Percentiles rank a stretch among this genome's conserved stretches.
Evolutionary conservation across 1,140 invertebrate species (phyloP).

Genomic region (Rhagoletis zephyria): DNA sequence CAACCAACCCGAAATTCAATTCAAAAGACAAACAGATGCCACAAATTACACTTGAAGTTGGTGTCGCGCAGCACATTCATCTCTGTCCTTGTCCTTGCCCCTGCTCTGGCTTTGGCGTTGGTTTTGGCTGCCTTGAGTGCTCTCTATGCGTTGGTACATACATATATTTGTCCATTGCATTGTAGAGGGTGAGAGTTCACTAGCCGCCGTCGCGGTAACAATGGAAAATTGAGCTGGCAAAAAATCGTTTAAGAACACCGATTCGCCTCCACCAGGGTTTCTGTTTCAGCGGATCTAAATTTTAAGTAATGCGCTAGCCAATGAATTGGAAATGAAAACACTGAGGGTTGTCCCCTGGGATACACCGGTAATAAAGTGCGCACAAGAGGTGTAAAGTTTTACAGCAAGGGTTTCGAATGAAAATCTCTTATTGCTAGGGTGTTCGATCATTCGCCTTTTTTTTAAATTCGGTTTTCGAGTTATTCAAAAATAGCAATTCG

Average conservation of each 20-base stretch:
- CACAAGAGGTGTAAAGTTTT: slow-evolving; percentile 23
- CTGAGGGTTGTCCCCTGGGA: slow-evolving; percentile 42
- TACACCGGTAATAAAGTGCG: slow-evolving; percentile 36
- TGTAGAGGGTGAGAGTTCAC: slow-evolving; percentile 35
- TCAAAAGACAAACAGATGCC: slow-evolving; percentile 70
- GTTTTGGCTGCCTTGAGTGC: background rate
- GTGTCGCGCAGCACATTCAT: slow-evolving; percentile 29
- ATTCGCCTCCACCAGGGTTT: background rate
- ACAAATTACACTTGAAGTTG: slow-evolving; percentile 63
- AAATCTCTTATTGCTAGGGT: background rate
- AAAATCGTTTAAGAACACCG: slow-evolving; percentile 66
- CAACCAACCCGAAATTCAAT: slow-evolving; percentile 54
- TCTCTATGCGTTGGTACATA: background rate
- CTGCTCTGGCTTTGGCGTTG: background rate
- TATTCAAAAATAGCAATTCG: no score
- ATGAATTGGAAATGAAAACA: slow-evolving; percentile 65
- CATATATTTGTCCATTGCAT: background rate
- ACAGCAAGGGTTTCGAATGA: slow-evolving; percentile 21
- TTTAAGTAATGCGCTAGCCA: slow-evolving; percentile 68
- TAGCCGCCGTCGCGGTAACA: slow-evolving; percentile 24
- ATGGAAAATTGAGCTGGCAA: slow-evolving; percentile 57
- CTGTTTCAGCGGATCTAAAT: slow-evolving; percentile 66
- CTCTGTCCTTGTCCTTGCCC: slow-evolving; percentile 43
- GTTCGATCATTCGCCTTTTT: no score
- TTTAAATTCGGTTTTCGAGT: no score